phyloP scores from a whole-genome alignment of 2,797 vertebrate genomes.

The Synanceia verrucosa region DNA sequence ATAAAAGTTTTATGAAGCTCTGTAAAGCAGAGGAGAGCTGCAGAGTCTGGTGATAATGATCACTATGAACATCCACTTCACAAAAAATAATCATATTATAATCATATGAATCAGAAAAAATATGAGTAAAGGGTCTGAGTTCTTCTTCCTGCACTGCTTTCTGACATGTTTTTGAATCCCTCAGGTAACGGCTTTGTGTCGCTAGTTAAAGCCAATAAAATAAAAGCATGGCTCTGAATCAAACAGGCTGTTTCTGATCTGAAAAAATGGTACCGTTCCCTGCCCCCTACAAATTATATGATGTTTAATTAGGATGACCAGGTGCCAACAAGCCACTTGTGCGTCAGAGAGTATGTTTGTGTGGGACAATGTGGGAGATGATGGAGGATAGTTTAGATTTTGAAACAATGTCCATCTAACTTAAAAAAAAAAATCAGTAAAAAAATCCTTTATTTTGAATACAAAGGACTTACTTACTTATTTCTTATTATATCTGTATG shows the following conservation, averaged over 20 bases:
- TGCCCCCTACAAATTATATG: background rate
- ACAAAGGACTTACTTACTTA: too few species aligned
- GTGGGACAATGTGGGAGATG: too few species aligned
- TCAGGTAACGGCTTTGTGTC: background rate
- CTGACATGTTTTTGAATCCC: background rate
- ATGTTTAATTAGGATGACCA: too few species aligned
- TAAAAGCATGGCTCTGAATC: conserved; percentile 10
- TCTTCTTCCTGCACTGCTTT: background rate
- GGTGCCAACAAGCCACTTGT: too few species aligned
- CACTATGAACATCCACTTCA: background rate
- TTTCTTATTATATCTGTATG: too few species aligned
- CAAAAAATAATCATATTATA: too few species aligned
- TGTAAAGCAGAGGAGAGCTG: background rate
- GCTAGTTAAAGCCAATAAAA: background rate
- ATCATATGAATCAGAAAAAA: background rate
- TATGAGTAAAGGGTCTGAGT: background rate
- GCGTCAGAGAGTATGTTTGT: too few species aligned
- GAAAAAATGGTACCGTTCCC: background rate
- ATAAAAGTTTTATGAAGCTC: background rate
- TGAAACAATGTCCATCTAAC: too few species aligned
- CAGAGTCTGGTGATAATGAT: background rate
- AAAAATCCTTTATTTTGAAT: too few species aligned
- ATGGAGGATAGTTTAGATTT: too few species aligned
- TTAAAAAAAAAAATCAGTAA: too few species aligned
- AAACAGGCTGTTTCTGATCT: background rate